Percentiles rank a stretch among this genome's conserved stretches.
These are phyloP conservation scores for Caradrina kadenii DNA, from an alignment of 2,888 invertebrate species.

Conservation along the genomic window DNA sequence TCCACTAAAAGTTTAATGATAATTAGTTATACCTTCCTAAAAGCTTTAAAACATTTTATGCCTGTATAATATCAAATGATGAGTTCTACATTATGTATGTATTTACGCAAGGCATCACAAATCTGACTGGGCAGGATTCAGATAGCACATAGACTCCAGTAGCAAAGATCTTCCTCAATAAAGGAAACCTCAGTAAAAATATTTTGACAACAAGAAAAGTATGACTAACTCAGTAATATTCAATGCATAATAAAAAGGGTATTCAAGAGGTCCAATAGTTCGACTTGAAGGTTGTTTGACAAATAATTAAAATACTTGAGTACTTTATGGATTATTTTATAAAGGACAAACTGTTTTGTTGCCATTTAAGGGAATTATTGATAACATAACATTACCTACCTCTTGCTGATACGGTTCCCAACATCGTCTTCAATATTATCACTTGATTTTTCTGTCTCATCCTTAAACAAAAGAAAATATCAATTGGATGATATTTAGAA, in stretches of 20 bases:
- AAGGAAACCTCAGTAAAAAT: background rate
- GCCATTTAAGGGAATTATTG: conserved; percentile 41
- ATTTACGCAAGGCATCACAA: too few relatives aligned
- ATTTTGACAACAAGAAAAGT: conserved; percentile 2
- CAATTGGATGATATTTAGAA: background rate
- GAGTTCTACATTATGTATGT: background rate
- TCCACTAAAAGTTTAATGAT: too few relatives aligned
- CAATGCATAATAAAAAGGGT: background rate
- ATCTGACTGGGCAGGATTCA: background rate
- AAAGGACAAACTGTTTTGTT: conserved; percentile 22
- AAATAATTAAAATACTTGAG: background rate
- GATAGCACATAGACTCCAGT: background rate
- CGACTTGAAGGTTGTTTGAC: background rate
- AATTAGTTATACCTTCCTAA: too few relatives aligned
- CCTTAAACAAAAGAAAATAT: conserved; percentile 73
- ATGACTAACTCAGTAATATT: background rate
- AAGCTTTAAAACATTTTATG: background rate
- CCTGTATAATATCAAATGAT: background rate
- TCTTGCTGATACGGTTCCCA: conserved; percentile 83
- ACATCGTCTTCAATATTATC: conserved; percentile 85
- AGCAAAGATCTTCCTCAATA: background rate
- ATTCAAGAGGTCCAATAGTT: background rate
- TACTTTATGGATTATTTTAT: background rate
- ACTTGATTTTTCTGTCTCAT: conserved; percentile 84
- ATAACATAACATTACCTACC: conserved; percentile 75